Percentiles rank a stretch among this genome's conserved stretches.
Conservation (phyloP, 1,140 invertebrate species). For the Lycorma delicatula region DNA sequence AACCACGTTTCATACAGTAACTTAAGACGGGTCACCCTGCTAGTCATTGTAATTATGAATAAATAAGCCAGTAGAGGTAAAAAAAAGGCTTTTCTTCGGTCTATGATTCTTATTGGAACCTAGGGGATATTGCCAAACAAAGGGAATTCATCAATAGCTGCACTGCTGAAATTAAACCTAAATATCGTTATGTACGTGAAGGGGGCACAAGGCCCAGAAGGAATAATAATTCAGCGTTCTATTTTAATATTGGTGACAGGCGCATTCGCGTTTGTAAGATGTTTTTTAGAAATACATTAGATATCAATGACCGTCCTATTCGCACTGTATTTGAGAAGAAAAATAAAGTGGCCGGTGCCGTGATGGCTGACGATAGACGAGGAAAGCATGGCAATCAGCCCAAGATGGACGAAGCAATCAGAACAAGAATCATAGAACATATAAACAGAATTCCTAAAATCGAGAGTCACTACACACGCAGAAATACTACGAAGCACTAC, state of each 20-base stretch:
- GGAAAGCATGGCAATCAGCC: constrained; percentile 10
- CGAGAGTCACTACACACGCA: not conserved
- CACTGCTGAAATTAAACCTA: too few species aligned
- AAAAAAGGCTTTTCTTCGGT: too few species aligned
- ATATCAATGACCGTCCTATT: constrained; percentile 19
- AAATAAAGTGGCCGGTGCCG: constrained; percentile 1
- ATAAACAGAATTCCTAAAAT: constrained; percentile 11
- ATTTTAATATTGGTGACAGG: constrained; percentile 7
- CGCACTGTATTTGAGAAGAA: constrained; percentile 14
- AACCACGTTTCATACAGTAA: too few species aligned
- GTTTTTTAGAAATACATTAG: constrained; percentile 21
- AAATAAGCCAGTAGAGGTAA: too few species aligned
- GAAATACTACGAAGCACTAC: not conserved
- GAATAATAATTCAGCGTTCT: too few species aligned
- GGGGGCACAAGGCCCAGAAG: too few species aligned
- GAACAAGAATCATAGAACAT: constrained; percentile 7
- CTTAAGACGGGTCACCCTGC: too few species aligned
- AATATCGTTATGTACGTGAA: too few species aligned
- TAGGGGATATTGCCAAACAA: too few species aligned
- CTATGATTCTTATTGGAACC: too few species aligned
- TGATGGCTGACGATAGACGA: constrained; percentile 2
- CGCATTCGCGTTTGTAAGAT: constrained; percentile 14
- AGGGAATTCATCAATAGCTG: too few species aligned
- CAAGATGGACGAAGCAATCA: not conserved
- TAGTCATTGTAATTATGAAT: too few species aligned